These are phyloP conservation scores for Platysteira castanea DNA, from an alignment of 2,113 vertebrate species.

Conservation along the genomic window DNA sequence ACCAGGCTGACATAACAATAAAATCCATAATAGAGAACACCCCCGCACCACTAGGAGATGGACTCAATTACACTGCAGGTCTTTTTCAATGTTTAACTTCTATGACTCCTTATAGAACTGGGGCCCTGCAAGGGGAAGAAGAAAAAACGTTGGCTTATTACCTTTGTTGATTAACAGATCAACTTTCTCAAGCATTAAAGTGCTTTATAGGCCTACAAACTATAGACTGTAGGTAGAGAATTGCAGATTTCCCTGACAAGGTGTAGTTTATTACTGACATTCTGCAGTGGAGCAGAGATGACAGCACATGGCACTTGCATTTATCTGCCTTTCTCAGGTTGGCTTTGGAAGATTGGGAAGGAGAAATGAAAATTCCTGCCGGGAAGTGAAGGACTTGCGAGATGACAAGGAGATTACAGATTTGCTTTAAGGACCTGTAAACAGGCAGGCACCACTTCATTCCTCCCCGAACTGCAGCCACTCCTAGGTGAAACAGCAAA, in stretches of 20 bases:
- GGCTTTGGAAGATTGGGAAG: not conserved
- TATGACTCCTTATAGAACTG: not conserved
- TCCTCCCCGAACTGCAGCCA: not conserved
- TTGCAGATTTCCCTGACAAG: not conserved
- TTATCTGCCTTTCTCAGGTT: not conserved
- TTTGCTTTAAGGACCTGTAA: not conserved
- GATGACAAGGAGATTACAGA: not conserved
- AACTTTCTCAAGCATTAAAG: not conserved
- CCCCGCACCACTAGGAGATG: not conserved
- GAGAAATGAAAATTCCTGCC: not conserved
- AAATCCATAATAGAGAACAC: not conserved
- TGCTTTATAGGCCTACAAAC: not conserved
- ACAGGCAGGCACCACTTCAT: not conserved
- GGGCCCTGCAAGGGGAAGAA: not conserved
- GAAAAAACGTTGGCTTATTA: not conserved
- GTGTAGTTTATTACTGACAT: not conserved
- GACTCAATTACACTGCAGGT: not conserved
- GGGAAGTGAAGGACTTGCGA: not conserved
- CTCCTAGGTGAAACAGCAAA: not conserved
- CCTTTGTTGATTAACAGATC: not conserved
- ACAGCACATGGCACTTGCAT: not conserved
- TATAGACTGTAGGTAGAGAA: not conserved
- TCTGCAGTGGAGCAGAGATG: not conserved
- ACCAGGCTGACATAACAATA: not conserved
- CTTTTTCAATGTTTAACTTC: conserved; percentile 22